Evolutionary conservation across 2,797 vertebrate species (phyloP), one percentile per base, ranked within the genome.

Genomic region (Lutra lutra): DNA sequence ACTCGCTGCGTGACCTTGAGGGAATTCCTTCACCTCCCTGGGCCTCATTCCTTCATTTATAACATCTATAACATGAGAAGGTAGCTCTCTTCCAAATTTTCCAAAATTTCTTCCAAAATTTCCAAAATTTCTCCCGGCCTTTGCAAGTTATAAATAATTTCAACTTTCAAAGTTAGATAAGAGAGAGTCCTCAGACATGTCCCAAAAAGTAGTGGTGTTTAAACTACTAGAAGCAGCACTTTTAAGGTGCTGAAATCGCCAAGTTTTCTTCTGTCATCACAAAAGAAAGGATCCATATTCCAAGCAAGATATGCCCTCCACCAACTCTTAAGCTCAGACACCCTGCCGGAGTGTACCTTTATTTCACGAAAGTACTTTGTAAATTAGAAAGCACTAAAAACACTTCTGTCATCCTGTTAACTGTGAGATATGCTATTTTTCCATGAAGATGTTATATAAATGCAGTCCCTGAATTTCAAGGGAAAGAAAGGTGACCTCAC

Each of bases 301-400:
- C 43, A 87, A 85, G 86, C 23, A 72, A 86, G 43, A 72, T 43
- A 70, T 58, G 32, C 10, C 62, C 58, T 93, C 79, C 43, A 38
- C 46, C 27, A 13, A 70, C 51, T 70, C 29, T 56, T 87, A 77
- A 56, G 56, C 56, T 29, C 73, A 18, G 18, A 75, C 18, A 43
- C 21, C n/a, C 46, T 80, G 56, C 54, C 68, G 12, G 20, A 6
- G 23, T 73, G 13, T 64, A 25, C 17, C 73, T 89, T 62, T 75
- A 60, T 54, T 89, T 89, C 77, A 86, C 60, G 73, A 48, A 60
- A 32, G 7, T 70, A 60, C 38, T 91, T 62, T 17, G 29, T 48
- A 62, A 96, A 60, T 96, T 86, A 87, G 68, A 94, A 96, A 95
- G 15, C 56, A n/a, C 43, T 80, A 68, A 77, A 96, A 89, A 84